phyloP scores from a whole-genome alignment of 2,113 vertebrate species.

The Ictalurus punctatus region DNA sequence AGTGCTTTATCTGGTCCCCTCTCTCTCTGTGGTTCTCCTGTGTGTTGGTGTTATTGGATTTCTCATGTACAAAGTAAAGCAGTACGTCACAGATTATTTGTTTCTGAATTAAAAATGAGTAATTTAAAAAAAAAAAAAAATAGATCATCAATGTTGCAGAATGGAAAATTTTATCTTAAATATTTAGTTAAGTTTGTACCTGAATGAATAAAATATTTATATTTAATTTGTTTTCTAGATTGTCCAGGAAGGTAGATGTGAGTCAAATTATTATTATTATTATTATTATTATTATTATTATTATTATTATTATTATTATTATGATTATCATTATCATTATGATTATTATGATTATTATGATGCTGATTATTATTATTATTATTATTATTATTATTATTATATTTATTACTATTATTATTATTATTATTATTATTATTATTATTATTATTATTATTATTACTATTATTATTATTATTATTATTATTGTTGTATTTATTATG shows the following conservation, averaged over 20 bases:
- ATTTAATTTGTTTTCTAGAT: not conserved
- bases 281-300: slow-evolving; percentile 6
- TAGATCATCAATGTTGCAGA: too few relatives aligned
- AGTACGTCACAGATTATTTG: not conserved
- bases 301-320: not conserved
- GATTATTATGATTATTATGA: too few relatives aligned
- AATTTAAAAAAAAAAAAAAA: not conserved
- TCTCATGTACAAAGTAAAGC: not conserved
- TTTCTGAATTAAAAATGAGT: not conserved
- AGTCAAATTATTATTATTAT: not conserved
- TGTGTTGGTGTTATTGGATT: not conserved
- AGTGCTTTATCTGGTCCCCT: not conserved
- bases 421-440: slow-evolving; percentile 3
- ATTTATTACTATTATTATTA: too few relatives aligned
- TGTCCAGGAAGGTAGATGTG: not conserved
- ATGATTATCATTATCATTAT: too few relatives aligned
- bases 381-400: not conserved
- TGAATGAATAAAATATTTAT: not conserved
- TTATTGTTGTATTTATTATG: not conserved
- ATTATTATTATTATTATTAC: not conserved
- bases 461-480: not conserved
- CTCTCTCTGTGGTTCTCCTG: slow-evolving; percentile 3
- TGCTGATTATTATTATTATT: too few relatives aligned
- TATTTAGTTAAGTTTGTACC: not conserved
- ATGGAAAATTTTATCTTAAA: too few relatives aligned